These are phyloP conservation scores for Lathamus discolor DNA, from an alignment of 2,113 vertebrate genomes.

Conservation along the genomic window DNA sequence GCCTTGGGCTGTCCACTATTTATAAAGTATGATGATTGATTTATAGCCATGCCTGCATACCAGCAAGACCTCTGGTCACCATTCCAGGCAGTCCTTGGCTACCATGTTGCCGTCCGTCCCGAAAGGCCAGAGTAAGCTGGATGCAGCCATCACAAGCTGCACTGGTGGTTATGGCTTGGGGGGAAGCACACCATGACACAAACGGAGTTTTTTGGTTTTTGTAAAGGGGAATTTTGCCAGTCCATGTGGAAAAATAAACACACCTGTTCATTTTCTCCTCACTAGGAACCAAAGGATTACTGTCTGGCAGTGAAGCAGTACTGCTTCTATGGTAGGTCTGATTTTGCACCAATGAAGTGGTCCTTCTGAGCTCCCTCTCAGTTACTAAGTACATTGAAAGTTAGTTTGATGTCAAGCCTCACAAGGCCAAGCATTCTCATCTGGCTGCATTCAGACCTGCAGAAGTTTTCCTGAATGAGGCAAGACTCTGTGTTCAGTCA, in stretches of 20 bases:
- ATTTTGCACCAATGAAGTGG: not conserved
- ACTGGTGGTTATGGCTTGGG: not conserved
- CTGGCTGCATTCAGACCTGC: not conserved
- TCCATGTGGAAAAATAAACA: not conserved
- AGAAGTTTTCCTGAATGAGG: not conserved
- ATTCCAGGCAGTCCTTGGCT: not conserved
- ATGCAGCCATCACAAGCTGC: not conserved
- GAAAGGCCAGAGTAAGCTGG: not conserved
- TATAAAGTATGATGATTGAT: not conserved
- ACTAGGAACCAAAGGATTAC: not conserved
- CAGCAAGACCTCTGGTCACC: not conserved
- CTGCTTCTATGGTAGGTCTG: not conserved
- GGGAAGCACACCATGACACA: not conserved
- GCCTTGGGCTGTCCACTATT: not conserved
- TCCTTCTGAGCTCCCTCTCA: not conserved
- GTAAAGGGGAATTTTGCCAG: not conserved
- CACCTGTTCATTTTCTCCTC: not conserved
- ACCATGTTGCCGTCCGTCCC: not conserved
- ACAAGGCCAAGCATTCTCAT: not conserved
- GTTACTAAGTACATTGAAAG: not conserved
- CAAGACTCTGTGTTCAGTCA: not conserved
- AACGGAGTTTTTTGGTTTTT: not conserved
- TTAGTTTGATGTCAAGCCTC: not conserved
- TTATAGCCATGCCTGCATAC: not conserved
- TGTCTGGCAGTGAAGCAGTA: not conserved